phyloP scores from a whole-genome alignment of 2,797 vertebrate species.

The Parambassis ranga region DNA sequence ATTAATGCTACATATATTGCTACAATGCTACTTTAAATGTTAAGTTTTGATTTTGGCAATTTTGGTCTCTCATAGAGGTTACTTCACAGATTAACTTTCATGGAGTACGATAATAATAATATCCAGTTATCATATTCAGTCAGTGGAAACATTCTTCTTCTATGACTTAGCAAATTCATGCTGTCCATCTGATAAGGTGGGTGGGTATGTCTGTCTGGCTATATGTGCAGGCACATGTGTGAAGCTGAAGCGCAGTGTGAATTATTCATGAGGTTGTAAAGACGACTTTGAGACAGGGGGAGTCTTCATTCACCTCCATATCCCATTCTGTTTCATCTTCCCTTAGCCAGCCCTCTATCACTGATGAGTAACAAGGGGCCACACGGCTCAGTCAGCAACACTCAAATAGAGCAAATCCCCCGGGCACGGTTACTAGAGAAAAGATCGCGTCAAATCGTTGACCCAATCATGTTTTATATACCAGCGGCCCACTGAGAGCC shows the following conservation, averaged over 20 bases:
- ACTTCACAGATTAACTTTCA: no score
- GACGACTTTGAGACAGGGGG: conserved; percentile 60
- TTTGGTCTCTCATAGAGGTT: no score
- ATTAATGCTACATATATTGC: no score
- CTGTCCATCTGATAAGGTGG: conserved; percentile 7
- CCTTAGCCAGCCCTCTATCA: conserved; percentile 62
- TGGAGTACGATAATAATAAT: no score
- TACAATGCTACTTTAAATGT: no score
- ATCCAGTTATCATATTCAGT: neutral
- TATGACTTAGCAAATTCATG: neutral
- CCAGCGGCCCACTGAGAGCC: conserved; percentile 42
- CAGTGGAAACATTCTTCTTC: neutral
- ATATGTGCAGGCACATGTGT: neutral
- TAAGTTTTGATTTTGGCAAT: no score
- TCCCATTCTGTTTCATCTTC: conserved; percentile 73
- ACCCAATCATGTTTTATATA: conserved; percentile 71
- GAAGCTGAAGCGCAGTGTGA: conserved; percentile 28
- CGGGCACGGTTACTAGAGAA: conserved; percentile 63
- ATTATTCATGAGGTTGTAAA: conserved; percentile 73
- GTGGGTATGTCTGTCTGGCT: neutral
- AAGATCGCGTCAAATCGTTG: conserved; percentile 70
- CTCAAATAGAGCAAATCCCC: conserved; percentile 66
- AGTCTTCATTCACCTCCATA: conserved; percentile 65
- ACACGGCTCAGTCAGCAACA: conserved; percentile 60
- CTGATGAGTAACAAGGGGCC: conserved; percentile 69